Evolutionary conservation across 2,113 vertebrate species (phyloP).

Genomic region (Pimephales promelas): DNA sequence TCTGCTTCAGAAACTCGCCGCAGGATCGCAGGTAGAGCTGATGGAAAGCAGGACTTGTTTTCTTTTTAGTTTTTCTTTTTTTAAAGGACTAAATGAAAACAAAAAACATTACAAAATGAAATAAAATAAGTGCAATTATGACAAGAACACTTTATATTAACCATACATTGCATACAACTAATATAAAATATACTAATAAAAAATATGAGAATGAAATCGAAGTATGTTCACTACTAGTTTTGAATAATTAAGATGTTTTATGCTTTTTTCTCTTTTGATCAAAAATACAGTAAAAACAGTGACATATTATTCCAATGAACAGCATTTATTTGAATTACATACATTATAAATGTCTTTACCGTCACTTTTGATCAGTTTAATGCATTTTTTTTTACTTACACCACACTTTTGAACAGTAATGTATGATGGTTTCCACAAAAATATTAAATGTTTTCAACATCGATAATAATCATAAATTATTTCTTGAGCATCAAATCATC

Average conservation of each 20-base stretch:
- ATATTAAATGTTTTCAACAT: too few species aligned
- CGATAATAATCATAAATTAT: too few species aligned
- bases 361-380: too few species aligned
- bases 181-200: too few species aligned
- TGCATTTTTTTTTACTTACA: background rate
- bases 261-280: background rate
- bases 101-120: background rate
- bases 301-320: too few species aligned
- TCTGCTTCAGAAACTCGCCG: background rate
- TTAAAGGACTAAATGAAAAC: background rate
- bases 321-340: too few species aligned
- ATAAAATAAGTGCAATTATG: background rate
- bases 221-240: background rate
- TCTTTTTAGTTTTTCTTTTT: background rate
- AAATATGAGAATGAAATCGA: background rate
- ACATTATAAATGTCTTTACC: too few species aligned
- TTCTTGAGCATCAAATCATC: too few species aligned
- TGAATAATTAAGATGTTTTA: background rate
- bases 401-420: background rate
- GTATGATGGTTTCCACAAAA: background rate
- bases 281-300: background rate
- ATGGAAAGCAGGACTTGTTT: background rate
- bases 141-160: background rate
- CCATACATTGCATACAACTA: background rate
- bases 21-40: slow-evolving; percentile 66